A percentile compares a stretch with the other conserved stretches of the same genome.
Conservation (phyloP, 2,113 vertebrate genomes). For the Ranitomeya imitator region DNA sequence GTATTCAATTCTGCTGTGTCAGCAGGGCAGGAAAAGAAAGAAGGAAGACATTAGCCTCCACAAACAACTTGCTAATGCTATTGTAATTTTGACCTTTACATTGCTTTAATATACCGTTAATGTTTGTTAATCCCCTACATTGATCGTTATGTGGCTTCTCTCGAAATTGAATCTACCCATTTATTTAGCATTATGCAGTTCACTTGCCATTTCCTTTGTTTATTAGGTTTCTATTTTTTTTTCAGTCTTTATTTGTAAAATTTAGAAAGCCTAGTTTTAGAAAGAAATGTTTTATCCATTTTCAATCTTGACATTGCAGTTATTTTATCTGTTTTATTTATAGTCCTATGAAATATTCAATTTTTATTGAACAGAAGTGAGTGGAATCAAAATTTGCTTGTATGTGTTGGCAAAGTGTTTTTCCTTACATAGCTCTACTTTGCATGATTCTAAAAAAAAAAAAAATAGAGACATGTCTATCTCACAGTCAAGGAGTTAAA, state of each 20-base stretch:
- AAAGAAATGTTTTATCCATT: not conserved
- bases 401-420: too few relatives aligned
- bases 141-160: not conserved
- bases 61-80: slow-evolving; percentile 19
- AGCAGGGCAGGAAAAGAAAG: slow-evolving; percentile 2
- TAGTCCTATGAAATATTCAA: not conserved
- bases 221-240: not conserved
- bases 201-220: not conserved
- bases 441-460: too few relatives aligned
- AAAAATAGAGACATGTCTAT: too few relatives aligned
- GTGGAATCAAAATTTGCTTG: not conserved
- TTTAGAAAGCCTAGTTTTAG: not conserved
- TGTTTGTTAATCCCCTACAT: slow-evolving; percentile 12
- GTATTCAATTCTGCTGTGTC: slow-evolving; percentile 25
- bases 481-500: too few relatives aligned
- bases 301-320: too few relatives aligned
- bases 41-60: not conserved
- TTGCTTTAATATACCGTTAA: not conserved
- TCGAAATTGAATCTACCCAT: not conserved
- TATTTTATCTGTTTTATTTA: too few relatives aligned
- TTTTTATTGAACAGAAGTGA: not conserved
- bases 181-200: not conserved
- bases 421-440: too few relatives aligned
- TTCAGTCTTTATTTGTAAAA: not conserved
- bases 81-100: slow-evolving; percentile 41